phyloP scores from a whole-genome alignment of 2,113 vertebrate genomes.

The Amazona guildingii region DNA sequence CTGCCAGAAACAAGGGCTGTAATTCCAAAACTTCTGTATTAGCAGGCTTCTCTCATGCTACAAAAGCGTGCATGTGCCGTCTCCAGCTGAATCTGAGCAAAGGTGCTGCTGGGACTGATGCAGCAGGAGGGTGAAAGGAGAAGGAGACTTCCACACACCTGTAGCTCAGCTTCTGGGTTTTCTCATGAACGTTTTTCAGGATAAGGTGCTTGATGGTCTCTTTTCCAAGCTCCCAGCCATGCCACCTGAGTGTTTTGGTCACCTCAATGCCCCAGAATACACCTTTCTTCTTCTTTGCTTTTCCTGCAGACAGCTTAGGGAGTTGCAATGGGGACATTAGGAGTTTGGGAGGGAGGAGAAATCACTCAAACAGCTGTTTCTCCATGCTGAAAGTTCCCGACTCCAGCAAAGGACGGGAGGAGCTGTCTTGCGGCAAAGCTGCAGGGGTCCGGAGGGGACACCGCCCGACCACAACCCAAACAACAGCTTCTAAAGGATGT shows the following conservation, averaged over 20 bases:
- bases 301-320: not conserved
- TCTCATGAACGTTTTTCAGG: slow-evolving; percentile 85
- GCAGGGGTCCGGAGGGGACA: not conserved
- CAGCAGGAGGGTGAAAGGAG: not conserved
- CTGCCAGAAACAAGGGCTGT: not conserved
- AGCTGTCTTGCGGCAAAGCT: not conserved
- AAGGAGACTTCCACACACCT: slow-evolving; percentile 71
- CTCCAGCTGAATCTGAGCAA: not conserved
- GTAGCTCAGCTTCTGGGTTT: slow-evolving; percentile 85
- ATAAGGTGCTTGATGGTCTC: slow-evolving; percentile 82
- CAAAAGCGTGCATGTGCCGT: fast-evolving
- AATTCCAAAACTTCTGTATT: not conserved
- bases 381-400: not conserved
- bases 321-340: not conserved
- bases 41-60: not conserved
- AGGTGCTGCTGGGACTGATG: not conserved
- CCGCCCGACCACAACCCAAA: not conserved
- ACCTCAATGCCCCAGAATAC: slow-evolving; percentile 85
- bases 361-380: not conserved
- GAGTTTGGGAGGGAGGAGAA: not conserved
- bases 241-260: slow-evolving; percentile 81
- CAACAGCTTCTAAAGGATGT: not conserved
- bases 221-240: slow-evolving; percentile 81
- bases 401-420: not conserved
- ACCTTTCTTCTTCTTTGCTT: slow-evolving; percentile 64